Conservation (phyloP, 2,797 vertebrate genomes). For the Petrocephalus schoutedeni region DNA sequence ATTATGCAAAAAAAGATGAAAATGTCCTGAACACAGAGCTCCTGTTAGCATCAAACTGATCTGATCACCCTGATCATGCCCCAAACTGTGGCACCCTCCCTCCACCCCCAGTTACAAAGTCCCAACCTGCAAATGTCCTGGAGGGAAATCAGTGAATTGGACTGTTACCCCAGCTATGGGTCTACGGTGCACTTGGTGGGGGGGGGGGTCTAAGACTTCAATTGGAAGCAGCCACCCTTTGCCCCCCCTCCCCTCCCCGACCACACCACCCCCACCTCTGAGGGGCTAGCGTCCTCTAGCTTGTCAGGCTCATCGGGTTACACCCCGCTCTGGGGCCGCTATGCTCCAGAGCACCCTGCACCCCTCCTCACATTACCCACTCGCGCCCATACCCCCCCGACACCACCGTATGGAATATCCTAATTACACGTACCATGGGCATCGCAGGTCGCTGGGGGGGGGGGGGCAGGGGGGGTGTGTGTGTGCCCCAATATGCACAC, state of each 20-base stretch:
- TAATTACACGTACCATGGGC: slow-evolving; percentile 53
- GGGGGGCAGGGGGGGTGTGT: not conserved
- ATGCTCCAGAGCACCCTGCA: not conserved
- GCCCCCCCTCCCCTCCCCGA: too few species aligned
- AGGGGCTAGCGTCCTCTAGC: slow-evolving; percentile 1
- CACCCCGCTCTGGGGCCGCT: not conserved
- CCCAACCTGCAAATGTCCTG: slow-evolving; percentile 3
- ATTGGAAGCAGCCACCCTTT: not conserved
- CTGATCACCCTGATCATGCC: not conserved
- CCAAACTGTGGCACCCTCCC: not conserved
- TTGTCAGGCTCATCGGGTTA: slow-evolving; percentile 9
- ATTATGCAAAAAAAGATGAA: not conserved
- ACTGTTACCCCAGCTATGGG: not conserved
- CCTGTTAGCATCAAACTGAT: not conserved
- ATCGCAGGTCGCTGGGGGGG: slow-evolving; percentile 54
- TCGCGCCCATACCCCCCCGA: not conserved
- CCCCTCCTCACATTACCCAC: slow-evolving; percentile 62
- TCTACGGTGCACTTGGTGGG: not conserved
- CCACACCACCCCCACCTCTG: not conserved
- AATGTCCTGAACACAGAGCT: not conserved
- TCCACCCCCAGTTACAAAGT: not conserved
- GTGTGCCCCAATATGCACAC: not conserved
- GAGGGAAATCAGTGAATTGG: slow-evolving; percentile 1
- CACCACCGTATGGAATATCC: slow-evolving; percentile 22
- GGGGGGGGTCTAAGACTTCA: not conserved